Base-by-base conservation (phyloP, 1,140 invertebrate species). In the Trachymyrmex cornetzi region DNA sequence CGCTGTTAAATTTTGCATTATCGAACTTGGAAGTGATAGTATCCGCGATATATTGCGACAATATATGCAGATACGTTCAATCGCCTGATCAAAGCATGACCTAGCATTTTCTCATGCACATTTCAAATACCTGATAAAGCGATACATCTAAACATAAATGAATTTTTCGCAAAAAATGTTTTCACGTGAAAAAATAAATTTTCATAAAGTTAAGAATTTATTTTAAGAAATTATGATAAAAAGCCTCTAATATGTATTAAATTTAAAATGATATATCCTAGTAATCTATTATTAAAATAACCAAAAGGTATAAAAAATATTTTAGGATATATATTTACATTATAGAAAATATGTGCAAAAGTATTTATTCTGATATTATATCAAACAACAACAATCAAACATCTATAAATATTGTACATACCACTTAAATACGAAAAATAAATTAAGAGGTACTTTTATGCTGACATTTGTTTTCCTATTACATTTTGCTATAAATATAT, bases 1-100 rank as follows among this genome's bases (percentile, higher is more conserved):
- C 1, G 19, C 12, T 53, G 59, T n/a, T 48, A 48, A 27, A 77
- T 34, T 64, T 79, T 66, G 12, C 27, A 66, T 22, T 79, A 53
- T 50, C 11, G 0, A 79, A 64, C 38, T 44, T 44, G 2, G 5
- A 61, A n/a, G 12, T 30, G 7, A 30, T 14, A 24, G 11, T 50
- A 66, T 79, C 27, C 19, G 19, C 3, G 12, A 66, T 79, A 50
- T 66, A 50, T 9, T 22, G 12, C 44, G 12, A n/a, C n/a, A 66
- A 27, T 24, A 9, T 61, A 44, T 44, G 38, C 9, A 12, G 9
- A 22, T 66, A 30, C 19, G 16, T 79, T 30, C 7, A 11, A 64
- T 64, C n/a, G 19, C 11, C 19, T 64, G 59, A 5, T 79, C 44
- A 48, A 64, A 64, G 19, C 16, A 48, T 30, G 24, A 79, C 11